phyloP scores from a whole-genome alignment of 2,113 vertebrate species.

The Danionella cerebrum region DNA sequence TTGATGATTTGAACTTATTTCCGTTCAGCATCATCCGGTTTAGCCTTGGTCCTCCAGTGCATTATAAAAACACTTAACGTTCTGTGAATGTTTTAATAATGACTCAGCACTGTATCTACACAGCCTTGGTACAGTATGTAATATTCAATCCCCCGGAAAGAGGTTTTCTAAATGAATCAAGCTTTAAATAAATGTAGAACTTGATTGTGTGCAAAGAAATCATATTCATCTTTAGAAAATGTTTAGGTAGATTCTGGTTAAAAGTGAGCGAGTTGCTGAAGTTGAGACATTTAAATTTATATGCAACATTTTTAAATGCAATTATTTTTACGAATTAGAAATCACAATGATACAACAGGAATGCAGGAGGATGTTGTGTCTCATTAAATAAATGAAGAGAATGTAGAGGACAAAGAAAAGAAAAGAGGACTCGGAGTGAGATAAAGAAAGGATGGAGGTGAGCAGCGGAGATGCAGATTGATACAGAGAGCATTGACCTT shows the following conservation, averaged over 20 bases:
- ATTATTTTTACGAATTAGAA: too few relatives aligned
- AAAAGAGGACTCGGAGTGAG: background rate
- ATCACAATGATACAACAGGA: background rate
- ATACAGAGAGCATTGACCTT: constrained; percentile 61
- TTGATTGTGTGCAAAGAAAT: background rate
- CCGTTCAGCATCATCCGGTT: background rate
- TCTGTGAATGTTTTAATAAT: constrained; percentile 13
- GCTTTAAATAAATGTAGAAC: background rate
- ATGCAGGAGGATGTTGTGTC: background rate
- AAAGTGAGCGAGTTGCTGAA: background rate
- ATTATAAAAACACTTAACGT: constrained; percentile 3
- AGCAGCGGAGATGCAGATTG: constrained; percentile 22
- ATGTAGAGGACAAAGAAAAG: background rate
- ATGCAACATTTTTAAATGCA: too few relatives aligned
- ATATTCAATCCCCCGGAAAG: background rate
- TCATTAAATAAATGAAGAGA: background rate
- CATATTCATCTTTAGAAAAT: background rate
- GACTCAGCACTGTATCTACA: constrained; percentile 15
- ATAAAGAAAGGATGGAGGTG: constrained; percentile 26
- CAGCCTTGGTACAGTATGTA: constrained; percentile 11
- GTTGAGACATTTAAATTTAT: too few relatives aligned
- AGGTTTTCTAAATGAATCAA: background rate
- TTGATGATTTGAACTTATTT: constrained; percentile 1
- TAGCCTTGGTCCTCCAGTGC: background rate
- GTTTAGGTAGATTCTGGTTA: background rate